Evolutionary conservation across 92 coral and sea anemone species (phyloP).

Genomic region (Actinostola sp.): DNA sequence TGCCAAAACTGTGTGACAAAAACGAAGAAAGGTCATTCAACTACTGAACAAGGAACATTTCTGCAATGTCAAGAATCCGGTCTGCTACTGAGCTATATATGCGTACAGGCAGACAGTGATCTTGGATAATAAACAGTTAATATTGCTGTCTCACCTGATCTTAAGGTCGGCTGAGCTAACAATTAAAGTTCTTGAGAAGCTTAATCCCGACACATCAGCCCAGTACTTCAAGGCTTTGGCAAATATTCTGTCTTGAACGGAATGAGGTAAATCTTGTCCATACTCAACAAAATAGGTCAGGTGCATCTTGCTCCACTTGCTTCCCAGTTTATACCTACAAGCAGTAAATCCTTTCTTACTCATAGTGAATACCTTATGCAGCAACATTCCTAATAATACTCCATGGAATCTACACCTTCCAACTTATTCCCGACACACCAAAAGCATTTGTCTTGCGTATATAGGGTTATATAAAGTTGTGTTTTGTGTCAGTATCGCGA

Average conservation of each 20-base stretch:
- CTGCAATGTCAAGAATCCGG: too few relatives aligned
- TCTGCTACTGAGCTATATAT: too few relatives aligned
- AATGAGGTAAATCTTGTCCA: constrained; percentile 33
- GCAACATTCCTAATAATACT: too few relatives aligned
- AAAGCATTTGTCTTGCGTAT: too few relatives aligned
- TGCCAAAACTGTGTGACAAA: constrained; percentile 55
- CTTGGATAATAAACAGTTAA: background rate
- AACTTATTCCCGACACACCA: too few relatives aligned
- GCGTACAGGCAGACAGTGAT: too few relatives aligned
- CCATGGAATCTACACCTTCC: too few relatives aligned
- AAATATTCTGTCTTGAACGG: constrained; percentile 42
- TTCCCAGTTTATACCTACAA: constrained; percentile 26
- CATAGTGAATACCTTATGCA: too few relatives aligned
- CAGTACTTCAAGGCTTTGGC: constrained; percentile 62
- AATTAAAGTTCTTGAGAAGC: constrained; percentile 39
- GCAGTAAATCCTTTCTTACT: too few relatives aligned
- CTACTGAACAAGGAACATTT: too few relatives aligned
- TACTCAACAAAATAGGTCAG: constrained; percentile 47
- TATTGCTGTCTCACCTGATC: constrained; percentile 33
- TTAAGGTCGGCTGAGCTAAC: constrained; percentile 49
- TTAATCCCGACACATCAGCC: constrained; percentile 68
- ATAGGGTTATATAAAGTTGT: background rate
- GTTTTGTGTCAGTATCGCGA: too few relatives aligned
- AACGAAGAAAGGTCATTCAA: background rate
- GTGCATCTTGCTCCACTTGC: constrained; percentile 46